A percentile compares a stretch with the other conserved stretches of the same genome.
These are phyloP conservation scores for Julus scanicus DNA, from an alignment of 2,888 invertebrate species.

Conservation along the genomic window DNA sequence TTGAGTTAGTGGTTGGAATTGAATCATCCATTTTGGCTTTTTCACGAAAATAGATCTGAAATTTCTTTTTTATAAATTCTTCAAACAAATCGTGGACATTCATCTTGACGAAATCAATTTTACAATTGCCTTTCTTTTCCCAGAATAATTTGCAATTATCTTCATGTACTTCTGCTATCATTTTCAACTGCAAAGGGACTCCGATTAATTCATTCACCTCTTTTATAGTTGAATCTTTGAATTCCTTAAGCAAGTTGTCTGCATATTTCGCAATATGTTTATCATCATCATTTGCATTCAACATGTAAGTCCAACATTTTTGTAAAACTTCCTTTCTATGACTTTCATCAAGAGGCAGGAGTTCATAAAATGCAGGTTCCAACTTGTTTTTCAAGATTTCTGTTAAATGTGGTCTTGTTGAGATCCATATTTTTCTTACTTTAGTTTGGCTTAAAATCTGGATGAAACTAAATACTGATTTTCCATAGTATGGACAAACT, in stretches of 20 bases:
- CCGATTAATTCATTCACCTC: background rate
- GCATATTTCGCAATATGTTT: background rate
- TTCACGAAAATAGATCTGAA: background rate
- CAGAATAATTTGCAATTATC: background rate
- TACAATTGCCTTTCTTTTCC: background rate
- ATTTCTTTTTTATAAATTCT: background rate
- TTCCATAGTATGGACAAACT: background rate
- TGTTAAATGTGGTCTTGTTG: background rate
- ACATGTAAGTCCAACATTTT: background rate
- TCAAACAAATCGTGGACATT: background rate
- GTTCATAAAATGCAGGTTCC: background rate
- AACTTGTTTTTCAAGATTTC: background rate
- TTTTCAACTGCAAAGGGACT: background rate
- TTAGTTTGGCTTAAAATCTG: background rate
- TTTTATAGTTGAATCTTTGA: background rate
- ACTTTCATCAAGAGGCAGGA: background rate
- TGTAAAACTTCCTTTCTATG: background rate
- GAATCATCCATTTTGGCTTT: background rate
- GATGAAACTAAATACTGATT: background rate
- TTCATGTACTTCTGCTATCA: background rate
- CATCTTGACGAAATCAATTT: background rate
- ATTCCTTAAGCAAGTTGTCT: background rate
- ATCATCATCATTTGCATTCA: background rate
- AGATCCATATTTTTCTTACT: background rate
- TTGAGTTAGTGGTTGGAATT: background rate